phyloP scores from a whole-genome alignment of 2,797 vertebrate genomes.

The Coendou prehensilis region DNA sequence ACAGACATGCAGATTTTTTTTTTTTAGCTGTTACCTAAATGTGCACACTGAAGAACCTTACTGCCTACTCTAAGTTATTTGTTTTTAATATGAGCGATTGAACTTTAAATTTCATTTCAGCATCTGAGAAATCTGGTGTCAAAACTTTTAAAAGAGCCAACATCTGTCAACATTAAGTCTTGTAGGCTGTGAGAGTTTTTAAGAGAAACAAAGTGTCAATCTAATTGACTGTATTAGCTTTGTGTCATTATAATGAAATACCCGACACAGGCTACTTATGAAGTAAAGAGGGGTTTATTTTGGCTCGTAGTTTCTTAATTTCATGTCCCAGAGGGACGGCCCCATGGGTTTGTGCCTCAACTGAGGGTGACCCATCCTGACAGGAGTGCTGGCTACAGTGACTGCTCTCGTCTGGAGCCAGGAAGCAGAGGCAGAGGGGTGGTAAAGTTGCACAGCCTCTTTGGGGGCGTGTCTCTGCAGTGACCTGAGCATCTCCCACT shows the following conservation, averaged over 20 bases:
- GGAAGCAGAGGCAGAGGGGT: not conserved
- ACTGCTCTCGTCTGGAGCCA: not conserved
- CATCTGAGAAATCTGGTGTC: slow-evolving; percentile 25
- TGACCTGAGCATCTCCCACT: not conserved
- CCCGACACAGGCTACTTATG: not conserved
- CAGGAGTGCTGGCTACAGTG: not conserved
- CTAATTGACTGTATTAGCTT: not conserved
- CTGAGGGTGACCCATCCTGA: not conserved
- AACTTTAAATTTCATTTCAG: slow-evolving; percentile 59
- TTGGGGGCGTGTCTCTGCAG: not conserved
- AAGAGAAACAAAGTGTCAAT: slow-evolving; percentile 55
- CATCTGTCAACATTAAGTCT: slow-evolving; percentile 3
- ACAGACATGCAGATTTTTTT: not conserved
- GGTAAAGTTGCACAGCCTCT: not conserved
- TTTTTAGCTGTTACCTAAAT: not conserved
- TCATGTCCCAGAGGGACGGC: not conserved
- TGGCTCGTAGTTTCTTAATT: not conserved
- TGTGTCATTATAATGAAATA: not conserved
- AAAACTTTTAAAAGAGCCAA: slow-evolving; percentile 28
- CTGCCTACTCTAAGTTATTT: not conserved
- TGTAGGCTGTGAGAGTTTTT: not conserved
- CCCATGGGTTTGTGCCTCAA: not conserved
- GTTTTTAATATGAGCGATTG: slow-evolving; percentile 62
- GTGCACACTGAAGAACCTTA: not conserved
- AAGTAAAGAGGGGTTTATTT: not conserved